Evolutionary conservation across 2,888 invertebrate species (phyloP).

Genomic region (Caradrina clavipalpis): DNA sequence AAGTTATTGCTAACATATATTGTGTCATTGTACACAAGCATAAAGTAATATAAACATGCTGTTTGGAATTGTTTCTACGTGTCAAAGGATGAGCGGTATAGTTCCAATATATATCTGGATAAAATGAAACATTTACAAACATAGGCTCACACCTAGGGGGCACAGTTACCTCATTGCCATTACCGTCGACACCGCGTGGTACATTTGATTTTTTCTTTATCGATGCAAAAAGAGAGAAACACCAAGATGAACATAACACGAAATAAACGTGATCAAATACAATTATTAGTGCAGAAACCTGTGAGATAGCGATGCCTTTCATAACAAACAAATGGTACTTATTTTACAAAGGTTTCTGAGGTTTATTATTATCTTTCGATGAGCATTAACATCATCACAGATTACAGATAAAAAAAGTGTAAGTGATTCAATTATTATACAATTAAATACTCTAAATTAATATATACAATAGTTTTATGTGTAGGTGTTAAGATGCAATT

Average conservation of each 20-base stretch:
- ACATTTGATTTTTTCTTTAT: conserved; percentile 97
- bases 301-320: conserved; percentile 69
- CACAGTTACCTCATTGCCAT: conserved; percentile 96
- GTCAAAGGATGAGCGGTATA: conserved; percentile 75
- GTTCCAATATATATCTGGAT: conserved; percentile 69
- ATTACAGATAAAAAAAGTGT: conserved; percentile 66
- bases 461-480: conserved; percentile 1
- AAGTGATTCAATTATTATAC: conserved; percentile 66
- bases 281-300: conserved; percentile 72
- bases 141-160: conserved; percentile 87
- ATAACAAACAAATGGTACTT: conserved; percentile 41
- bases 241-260: conserved; percentile 88
- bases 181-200: conserved; percentile 98
- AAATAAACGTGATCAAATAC: conserved; percentile 74
- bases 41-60: conserved; percentile 71
- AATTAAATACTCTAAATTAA: not conserved
- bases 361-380: conserved; percentile 46
- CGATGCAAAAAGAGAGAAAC: conserved; percentile 92
- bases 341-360: conserved; percentile 53
- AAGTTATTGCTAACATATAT: conserved; percentile 60
- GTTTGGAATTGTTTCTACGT: conserved; percentile 72
- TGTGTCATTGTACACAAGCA: conserved; percentile 60
- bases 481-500: conserved; percentile 22
- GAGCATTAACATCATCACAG: conserved; percentile 73
- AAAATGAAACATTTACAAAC: conserved; percentile 76